Percentiles rank a stretch among this genome's conserved stretches.
phyloP scores from a whole-genome alignment of 2,888 invertebrate genomes.

The Harpalus rubripes region DNA sequence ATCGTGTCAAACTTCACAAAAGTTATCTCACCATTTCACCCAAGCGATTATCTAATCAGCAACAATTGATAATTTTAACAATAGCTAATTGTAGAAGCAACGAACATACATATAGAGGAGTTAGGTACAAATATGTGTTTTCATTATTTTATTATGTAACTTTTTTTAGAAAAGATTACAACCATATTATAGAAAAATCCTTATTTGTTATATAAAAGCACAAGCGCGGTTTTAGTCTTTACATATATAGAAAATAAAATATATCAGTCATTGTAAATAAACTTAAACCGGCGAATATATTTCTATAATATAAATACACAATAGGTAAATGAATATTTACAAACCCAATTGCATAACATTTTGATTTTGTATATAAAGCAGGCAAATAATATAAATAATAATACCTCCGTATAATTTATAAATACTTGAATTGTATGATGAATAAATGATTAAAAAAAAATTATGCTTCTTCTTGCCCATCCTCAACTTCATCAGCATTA shows the following conservation, averaged over 20 bases:
- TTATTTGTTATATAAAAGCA: constrained; percentile 42
- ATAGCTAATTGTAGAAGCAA: constrained; percentile 17
- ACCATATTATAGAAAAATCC: constrained; percentile 55
- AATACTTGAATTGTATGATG: constrained; percentile 57
- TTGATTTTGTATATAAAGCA: constrained; percentile 62
- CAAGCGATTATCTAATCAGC: constrained; percentile 8
- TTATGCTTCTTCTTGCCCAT: constrained; percentile 63
- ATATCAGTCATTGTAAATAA: constrained; percentile 62
- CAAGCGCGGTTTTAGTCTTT: constrained; percentile 44
- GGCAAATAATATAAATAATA: constrained; percentile 65
- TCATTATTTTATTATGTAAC: constrained; percentile 56
- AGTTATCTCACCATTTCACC: background rate
- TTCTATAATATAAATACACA: constrained; percentile 64
- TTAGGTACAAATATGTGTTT: constrained; percentile 14
- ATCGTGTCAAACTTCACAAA: constrained; percentile 4
- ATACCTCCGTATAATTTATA: constrained; percentile 63
- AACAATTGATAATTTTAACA: constrained; percentile 39
- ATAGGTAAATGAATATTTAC: constrained; percentile 67
- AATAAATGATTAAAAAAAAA: constrained; percentile 61
- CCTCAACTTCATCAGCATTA: constrained; percentile 68
- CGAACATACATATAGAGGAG: background rate
- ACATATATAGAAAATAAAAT: constrained; percentile 54
- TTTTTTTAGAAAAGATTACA: constrained; percentile 57
- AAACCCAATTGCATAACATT: constrained; percentile 65
- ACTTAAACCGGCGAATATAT: constrained; percentile 63